A percentile compares a stretch with the other conserved stretches of the same genome.
Evolutionary conservation across 2,797 vertebrate genomes (phyloP).

Genomic region (Sebastes matsubarae): DNA sequence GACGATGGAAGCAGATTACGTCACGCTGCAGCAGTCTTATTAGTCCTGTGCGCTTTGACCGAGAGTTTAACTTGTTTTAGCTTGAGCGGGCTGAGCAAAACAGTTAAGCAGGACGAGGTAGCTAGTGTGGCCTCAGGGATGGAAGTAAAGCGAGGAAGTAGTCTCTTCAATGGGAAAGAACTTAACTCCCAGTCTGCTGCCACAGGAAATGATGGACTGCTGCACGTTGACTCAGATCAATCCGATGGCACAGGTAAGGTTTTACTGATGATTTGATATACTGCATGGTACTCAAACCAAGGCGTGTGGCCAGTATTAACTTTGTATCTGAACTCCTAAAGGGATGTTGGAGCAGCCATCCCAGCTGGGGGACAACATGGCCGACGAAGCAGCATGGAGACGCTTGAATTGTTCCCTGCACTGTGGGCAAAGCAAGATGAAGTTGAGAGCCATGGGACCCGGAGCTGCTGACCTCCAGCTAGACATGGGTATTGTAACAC

Average conservation of each 20-base stretch:
- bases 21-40: slow-evolving; percentile 9
- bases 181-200: background rate
- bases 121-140: background rate
- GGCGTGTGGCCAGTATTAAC: background rate
- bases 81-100: background rate
- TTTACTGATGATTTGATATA: background rate
- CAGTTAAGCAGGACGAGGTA: background rate
- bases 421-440: slow-evolving; percentile 47
- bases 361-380: background rate
- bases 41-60: slow-evolving; percentile 40
- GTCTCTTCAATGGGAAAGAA: slow-evolving; percentile 30
- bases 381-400: slow-evolving; percentile 17
- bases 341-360: background rate
- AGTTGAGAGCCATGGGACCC: slow-evolving; percentile 28
- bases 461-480: slow-evolving; percentile 38
- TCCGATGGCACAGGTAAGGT: slow-evolving; percentile 1
- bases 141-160: background rate
- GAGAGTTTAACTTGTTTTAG: slow-evolving; percentile 15
- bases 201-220: background rate
- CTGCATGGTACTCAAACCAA: background rate
- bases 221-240: background rate
- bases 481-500: slow-evolving; percentile 28
- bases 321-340: background rate
- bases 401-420: slow-evolving; percentile 26
- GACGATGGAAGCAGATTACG: background rate